Evolutionary conservation across 2,888 invertebrate species (phyloP).

Genomic region (Parnassius glacialis): DNA sequence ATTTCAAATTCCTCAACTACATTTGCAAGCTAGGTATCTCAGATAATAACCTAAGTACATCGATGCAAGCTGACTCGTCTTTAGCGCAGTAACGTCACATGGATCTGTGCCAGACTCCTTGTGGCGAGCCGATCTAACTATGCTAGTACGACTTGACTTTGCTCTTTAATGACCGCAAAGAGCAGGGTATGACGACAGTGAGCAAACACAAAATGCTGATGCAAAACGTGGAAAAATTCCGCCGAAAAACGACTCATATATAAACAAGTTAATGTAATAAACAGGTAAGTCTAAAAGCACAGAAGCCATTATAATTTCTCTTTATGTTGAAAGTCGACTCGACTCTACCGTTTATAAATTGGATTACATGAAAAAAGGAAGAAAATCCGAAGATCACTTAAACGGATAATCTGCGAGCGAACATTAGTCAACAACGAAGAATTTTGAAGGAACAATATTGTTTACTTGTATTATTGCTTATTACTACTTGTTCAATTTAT

Average conservation of each 20-base stretch:
- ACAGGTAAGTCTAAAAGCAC: slow-evolving; percentile 14
- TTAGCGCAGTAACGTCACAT: slow-evolving; percentile 49
- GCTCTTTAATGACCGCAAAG: slow-evolving; percentile 18
- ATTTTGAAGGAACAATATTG: slow-evolving; percentile 1
- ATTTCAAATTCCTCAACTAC: background rate
- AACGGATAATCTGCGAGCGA: slow-evolving; percentile 17
- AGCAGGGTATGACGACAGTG: slow-evolving; percentile 4
- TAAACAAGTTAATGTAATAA: slow-evolving; percentile 17
- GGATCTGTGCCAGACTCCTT: slow-evolving; percentile 63
- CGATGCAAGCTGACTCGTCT: slow-evolving; percentile 54
- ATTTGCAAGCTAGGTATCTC: background rate
- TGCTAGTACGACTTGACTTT: slow-evolving; percentile 28
- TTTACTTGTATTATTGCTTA: too few relatives aligned
- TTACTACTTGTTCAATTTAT: too few relatives aligned
- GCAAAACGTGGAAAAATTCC: background rate
- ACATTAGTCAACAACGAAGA: slow-evolving; percentile 11
- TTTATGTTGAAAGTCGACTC: slow-evolving; percentile 14
- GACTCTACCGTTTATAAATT: slow-evolving; percentile 17
- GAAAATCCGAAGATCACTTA: slow-evolving; percentile 18
- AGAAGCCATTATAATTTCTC: slow-evolving; percentile 20
- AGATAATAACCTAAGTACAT: slow-evolving; percentile 28
- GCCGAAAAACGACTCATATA: slow-evolving; percentile 2
- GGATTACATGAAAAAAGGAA: slow-evolving; percentile 24
- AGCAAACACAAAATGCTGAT: slow-evolving; percentile 8
- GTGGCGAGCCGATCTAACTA: slow-evolving; percentile 37